Base-by-base conservation (phyloP, 2,113 vertebrate genomes). In the Thymallus thymallus region DNA sequence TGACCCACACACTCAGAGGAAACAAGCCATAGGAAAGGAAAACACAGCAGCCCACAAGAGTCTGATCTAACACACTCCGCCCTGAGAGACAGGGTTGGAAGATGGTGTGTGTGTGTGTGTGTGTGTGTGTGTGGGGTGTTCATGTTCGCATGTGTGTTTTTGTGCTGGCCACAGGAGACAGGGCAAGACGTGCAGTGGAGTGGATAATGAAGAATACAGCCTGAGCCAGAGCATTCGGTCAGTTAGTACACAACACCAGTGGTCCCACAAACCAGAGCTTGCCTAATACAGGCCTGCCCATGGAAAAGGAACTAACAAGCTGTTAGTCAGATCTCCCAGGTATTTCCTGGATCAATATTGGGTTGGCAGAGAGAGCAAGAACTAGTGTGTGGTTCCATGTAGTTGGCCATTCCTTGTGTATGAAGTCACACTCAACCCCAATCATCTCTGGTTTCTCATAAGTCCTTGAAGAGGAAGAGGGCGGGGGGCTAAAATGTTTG, bases 401-500 rank as follows among this genome's bases (percentile, higher is more conserved):
- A 75, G 74, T 70, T 72, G 75, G 63, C 76, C 86, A 87, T 89
- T 90, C 81, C 79, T 87, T 55, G 20, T 26, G 73, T 58, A 64
- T 88, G 85, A 86, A 65, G 80, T 89, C 86, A 90, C 80, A 76
- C 77, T 70, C 24, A 70, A 69, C 60, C 58, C 69, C 41, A 74
- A 55, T 65, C 14, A 68, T 12, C n/a, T 63, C 73, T 62, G 14
- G 13, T 69, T 70, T 62, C 26, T 64, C 45, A 23, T 35, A 69
- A 77, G 64, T 61, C 60, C 70, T 29, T 14, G 73, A 79, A 74
- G 29, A 60, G 78, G 23, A 62, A 61, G 24, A 73, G 70, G n/a
- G n/a, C n/a, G 73, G 61, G 12, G 68, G 56, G 63, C 68, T 29
- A 29, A 51, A 35, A 69, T 73, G 83, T 82, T 51, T 70, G 18